Conservation (phyloP, 2,888 invertebrate genomes). For the Bibio marci region DNA sequence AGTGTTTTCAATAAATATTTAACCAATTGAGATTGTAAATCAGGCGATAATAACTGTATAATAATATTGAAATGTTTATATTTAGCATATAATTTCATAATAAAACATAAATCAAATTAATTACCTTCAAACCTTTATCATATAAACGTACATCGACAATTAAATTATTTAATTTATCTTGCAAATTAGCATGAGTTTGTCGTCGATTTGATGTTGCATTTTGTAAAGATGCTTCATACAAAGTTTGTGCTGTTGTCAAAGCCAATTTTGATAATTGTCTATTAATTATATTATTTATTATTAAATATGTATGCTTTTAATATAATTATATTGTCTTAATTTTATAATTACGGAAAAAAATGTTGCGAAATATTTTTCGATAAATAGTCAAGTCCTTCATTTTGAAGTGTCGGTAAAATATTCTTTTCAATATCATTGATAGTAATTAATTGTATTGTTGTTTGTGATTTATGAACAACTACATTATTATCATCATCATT, state of each 20-base stretch:
- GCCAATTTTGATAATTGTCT: slow-evolving; percentile 50
- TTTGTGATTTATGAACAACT: slow-evolving; percentile 14
- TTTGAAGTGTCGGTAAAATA: slow-evolving; percentile 42
- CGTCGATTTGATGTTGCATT: slow-evolving; percentile 49
- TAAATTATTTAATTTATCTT: slow-evolving; percentile 65
- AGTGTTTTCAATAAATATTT: slow-evolving; percentile 75
- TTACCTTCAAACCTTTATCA: slow-evolving; percentile 54
- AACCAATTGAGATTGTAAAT: slow-evolving; percentile 47
- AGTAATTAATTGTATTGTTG: slow-evolving; percentile 41
- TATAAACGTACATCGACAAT: slow-evolving; percentile 59
- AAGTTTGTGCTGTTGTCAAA: slow-evolving; percentile 47
- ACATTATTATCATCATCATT: slow-evolving; percentile 35
- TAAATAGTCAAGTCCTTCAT: slow-evolving; percentile 58
- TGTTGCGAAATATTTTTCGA: slow-evolving; percentile 47
- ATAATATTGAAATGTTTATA: neutral
- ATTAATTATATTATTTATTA: slow-evolving; percentile 13
- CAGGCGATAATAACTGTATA: slow-evolving; percentile 34
- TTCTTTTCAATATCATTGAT: slow-evolving; percentile 47
- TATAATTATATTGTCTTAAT: neutral
- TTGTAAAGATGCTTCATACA: slow-evolving; percentile 57
- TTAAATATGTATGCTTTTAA: neutral
- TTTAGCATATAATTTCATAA: neutral
- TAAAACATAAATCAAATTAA: too few species aligned
- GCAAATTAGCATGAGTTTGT: slow-evolving; percentile 63
- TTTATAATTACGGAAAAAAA: slow-evolving; percentile 40